Conservation (phyloP, 2,797 vertebrate species). For the Ataeniobius toweri region DNA sequence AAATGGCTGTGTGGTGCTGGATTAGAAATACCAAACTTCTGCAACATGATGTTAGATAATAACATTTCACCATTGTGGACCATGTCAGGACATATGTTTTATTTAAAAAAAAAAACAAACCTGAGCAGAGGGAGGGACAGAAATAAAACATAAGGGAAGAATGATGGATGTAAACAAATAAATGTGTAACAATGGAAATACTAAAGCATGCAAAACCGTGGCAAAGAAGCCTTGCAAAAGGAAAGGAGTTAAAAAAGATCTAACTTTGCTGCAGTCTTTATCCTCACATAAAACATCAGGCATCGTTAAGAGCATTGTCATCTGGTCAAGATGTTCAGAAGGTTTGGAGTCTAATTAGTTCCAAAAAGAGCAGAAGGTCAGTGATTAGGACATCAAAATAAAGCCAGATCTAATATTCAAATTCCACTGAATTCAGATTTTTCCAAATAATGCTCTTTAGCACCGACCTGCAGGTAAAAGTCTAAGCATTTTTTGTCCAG, state of each 20-base stretch:
- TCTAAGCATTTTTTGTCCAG: no score
- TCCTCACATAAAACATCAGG: constrained; percentile 21
- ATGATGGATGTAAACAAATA: background rate
- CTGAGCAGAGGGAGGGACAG: background rate
- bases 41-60: constrained; percentile 62
- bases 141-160: background rate
- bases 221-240: background rate
- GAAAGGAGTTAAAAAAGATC: background rate
- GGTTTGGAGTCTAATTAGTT: constrained; percentile 31
- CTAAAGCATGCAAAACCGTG: background rate
- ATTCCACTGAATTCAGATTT: background rate
- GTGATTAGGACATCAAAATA: constrained; percentile 6
- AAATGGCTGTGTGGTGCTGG: constrained; percentile 1
- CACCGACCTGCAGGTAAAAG: no score
- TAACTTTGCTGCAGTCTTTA: constrained; percentile 7
- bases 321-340: constrained; percentile 31
- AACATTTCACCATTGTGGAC: constrained; percentile 44
- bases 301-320: constrained; percentile 17
- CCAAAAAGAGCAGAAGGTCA: constrained; percentile 26
- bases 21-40: constrained; percentile 35
- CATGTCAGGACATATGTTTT: constrained; percentile 21
- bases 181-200: constrained; percentile 1
- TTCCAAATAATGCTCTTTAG: no score
- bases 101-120: constrained; percentile 21
- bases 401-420: constrained; percentile 5